These are phyloP conservation scores for Mactra quadrangularis DNA, from an alignment of 1,140 invertebrate genomes.

Conservation along the genomic window DNA sequence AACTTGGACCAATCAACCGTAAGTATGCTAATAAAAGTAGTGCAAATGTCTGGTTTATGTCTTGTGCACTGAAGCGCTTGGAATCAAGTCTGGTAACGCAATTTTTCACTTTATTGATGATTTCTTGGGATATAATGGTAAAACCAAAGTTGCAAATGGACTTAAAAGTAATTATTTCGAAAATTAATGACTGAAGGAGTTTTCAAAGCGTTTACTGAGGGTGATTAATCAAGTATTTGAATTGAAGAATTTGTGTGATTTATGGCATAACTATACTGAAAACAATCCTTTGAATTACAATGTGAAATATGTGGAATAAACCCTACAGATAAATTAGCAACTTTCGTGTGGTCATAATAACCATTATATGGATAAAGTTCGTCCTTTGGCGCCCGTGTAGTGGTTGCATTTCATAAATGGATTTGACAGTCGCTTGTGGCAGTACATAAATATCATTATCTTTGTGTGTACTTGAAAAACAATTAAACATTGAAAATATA, in stretches of 20 bases:
- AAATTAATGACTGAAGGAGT: slow-evolving; percentile 35
- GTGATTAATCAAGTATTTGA: slow-evolving; percentile 46
- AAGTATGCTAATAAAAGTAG: slow-evolving; percentile 33
- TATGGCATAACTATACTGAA: slow-evolving; percentile 36
- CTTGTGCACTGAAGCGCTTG: slow-evolving; percentile 45
- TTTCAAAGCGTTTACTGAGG: slow-evolving; percentile 38
- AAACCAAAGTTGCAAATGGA: slow-evolving; percentile 36
- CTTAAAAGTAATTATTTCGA: slow-evolving; percentile 59
- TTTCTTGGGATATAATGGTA: slow-evolving; percentile 46
- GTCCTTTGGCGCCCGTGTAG: not conserved
- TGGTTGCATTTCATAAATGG: slow-evolving; percentile 33
- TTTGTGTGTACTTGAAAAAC: slow-evolving; percentile 23
- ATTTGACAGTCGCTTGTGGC: slow-evolving; percentile 26
- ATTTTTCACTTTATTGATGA: slow-evolving; percentile 58
- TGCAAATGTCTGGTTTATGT: slow-evolving; percentile 27
- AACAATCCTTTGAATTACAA: slow-evolving; percentile 3
- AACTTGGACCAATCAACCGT: not conserved
- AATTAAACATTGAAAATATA: slow-evolving; percentile 49
- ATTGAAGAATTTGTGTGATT: slow-evolving; percentile 48
- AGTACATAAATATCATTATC: too few relatives aligned
- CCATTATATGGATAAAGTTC: slow-evolving; percentile 39
- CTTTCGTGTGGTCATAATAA: slow-evolving; percentile 30
- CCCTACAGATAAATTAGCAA: not conserved
- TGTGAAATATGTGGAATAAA: slow-evolving; percentile 19
- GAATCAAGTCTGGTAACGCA: slow-evolving; percentile 49